phyloP scores from a whole-genome alignment of 2,888 invertebrate species.

The Auanema freiburgensis region DNA sequence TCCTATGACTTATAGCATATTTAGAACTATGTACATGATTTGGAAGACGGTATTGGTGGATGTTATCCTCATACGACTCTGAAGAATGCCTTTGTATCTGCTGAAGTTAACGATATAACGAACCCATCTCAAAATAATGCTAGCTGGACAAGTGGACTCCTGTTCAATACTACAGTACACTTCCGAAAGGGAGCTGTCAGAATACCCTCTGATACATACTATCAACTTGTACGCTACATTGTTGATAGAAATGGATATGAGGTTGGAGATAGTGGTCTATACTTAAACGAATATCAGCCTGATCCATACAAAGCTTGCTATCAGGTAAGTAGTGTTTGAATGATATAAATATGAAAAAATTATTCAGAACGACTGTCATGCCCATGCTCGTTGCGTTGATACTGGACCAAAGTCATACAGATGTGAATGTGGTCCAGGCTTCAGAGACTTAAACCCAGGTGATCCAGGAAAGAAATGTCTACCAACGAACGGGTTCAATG shows the following conservation, averaged over 20 bases:
- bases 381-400: conserved; percentile 60
- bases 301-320: conserved; percentile 63
- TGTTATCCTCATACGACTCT: conserved; percentile 61
- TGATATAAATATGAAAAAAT: neutral
- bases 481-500: conserved; percentile 61
- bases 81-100: conserved; percentile 52
- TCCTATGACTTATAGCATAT: neutral
- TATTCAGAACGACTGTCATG: conserved; percentile 55
- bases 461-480: conserved; percentile 60
- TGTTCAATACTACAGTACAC: conserved; percentile 62
- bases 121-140: conserved; percentile 56
- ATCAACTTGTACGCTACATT: conserved; percentile 55
- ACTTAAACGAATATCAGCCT: conserved; percentile 58
- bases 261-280: conserved; percentile 61
- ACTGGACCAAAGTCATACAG: conserved; percentile 56
- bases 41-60: conserved; percentile 55
- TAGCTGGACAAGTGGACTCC: conserved; percentile 60
- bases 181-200: conserved; percentile 60
- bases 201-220: conserved; percentile 60
- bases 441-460: conserved; percentile 58
- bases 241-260: conserved; percentile 57
- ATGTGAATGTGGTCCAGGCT: conserved; percentile 57
- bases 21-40: conserved; percentile 25
- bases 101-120: conserved; percentile 61
- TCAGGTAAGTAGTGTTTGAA: conserved; percentile 37